Evolutionary conservation across 2,888 invertebrate genomes (phyloP), one percentile per base, ranked within the genome.

Genomic region (Drosophila anomelani): DNA sequence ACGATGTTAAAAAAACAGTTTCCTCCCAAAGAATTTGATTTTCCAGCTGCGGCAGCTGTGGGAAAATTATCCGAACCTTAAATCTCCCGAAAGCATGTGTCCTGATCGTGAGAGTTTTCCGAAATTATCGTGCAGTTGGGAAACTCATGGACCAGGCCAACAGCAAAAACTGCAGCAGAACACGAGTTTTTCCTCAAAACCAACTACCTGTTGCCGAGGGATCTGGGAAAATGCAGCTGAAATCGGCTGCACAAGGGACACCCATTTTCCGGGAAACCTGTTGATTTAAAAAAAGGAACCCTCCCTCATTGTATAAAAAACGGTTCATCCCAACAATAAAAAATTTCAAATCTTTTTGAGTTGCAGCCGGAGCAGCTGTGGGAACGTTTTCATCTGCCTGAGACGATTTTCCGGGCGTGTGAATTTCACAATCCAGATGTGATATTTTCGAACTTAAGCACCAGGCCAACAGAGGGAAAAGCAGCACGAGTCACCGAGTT

Each of bases 31-130:
- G 39, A 67, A 34, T 34, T 10, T 9, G 36, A 46, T 32, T 38
- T 26, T 51, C 41, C 75, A 73, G 59, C 69, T 76, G 59, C 23
- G 10, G 61, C 69, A 75, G 74, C 60, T 75, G 76, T 69, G 76
- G 57, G 76, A 75, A 76, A 76, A 69, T 51, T n/a, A n/a, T 20
- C 8, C 51, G 43, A 46, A 9, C 17, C 56, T 53, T 15, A 10
- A 17, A 56, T 51, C 41, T 0, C 15, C 9, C 3, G 1, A 23
- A 36, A 53, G 20, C 51, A 15, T 51, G 51, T 47, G 38, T 47
- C 13, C 69, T 17, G 17, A 41, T 46, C 75, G 73, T 73, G 73
- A 49, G 73, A 73, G 55, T 44, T 68, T 73, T 46, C 54, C 41
- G 15, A 38, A 49, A 20, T 39, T 20, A 4, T 23, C 44, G 23